A percentile compares a stretch with the other conserved stretches of the same genome.
Evolutionary conservation across 30 jellyfish, hydroid and myxozoan genomes (phyloP).

Genomic region (Aurelia aurita): DNA sequence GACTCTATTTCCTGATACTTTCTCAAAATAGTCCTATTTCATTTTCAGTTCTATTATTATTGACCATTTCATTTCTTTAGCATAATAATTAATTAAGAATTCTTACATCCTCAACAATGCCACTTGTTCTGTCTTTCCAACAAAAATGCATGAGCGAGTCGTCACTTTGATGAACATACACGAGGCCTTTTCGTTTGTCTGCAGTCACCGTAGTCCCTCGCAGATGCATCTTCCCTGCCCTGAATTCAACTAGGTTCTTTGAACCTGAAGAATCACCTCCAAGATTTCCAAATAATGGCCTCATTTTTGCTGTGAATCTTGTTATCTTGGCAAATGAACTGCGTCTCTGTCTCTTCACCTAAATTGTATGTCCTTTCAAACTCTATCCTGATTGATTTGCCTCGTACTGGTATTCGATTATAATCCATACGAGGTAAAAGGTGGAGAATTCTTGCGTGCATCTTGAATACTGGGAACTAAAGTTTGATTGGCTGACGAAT

Average conservation of each 20-base stretch:
- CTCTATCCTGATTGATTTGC: too few species aligned
- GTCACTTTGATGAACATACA: slow-evolving; percentile 93
- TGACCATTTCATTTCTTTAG: background rate
- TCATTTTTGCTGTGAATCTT: slow-evolving; percentile 31
- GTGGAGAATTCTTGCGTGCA: too few species aligned
- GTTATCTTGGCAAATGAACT: too few species aligned
- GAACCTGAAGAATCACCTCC: slow-evolving; percentile 80
- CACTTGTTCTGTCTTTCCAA: slow-evolving; percentile 97
- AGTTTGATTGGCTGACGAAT: too few species aligned
- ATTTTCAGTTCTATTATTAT: too few species aligned
- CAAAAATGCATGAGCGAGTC: slow-evolving; percentile 98
- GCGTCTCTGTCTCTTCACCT: too few species aligned
- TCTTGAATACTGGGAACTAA: too few species aligned
- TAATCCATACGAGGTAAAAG: too few species aligned
- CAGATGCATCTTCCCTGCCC: slow-evolving; percentile 97
- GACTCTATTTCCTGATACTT: too few species aligned
- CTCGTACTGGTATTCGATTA: too few species aligned
- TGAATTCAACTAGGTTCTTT: slow-evolving; percentile 89
- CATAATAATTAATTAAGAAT: background rate
- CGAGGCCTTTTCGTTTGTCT: slow-evolving; percentile 93
- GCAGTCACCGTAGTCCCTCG: slow-evolving; percentile 98
- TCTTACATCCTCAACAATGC: slow-evolving; percentile 94
- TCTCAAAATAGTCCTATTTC: too few species aligned
- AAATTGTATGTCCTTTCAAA: too few species aligned
- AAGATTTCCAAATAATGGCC: slow-evolving; percentile 91